Conservation (phyloP, 2,797 vertebrate genomes). For the Danio jaintianensis region DNA sequence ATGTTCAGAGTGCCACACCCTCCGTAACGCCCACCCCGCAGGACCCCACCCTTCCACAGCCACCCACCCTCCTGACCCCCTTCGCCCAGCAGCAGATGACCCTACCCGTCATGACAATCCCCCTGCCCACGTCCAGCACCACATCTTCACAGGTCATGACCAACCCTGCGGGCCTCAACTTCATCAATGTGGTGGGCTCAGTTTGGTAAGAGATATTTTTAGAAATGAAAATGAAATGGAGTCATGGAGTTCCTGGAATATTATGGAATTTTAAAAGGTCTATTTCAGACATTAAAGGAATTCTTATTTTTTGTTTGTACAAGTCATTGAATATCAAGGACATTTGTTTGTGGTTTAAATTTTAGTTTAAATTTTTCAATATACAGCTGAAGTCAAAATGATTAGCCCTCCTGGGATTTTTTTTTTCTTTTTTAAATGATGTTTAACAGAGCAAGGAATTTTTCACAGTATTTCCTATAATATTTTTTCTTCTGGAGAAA, state of each 20-base stretch:
- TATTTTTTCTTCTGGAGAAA: too few species aligned
- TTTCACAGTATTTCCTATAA: too few species aligned
- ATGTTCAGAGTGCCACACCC: constrained; percentile 86
- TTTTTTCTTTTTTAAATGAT: too few species aligned
- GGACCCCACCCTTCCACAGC: constrained; percentile 87
- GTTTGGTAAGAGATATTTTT: constrained; percentile 84
- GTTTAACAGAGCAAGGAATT: too few species aligned
- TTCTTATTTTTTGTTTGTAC: background rate
- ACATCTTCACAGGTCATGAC: constrained; percentile 92
- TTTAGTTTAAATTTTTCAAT: too few species aligned
- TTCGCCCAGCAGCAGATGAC: constrained; percentile 95
- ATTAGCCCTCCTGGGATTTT: too few species aligned
- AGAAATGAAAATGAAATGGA: too few species aligned
- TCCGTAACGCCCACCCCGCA: constrained; percentile 86
- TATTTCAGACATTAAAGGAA: background rate
- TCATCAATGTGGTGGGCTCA: constrained; percentile 96
- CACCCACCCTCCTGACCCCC: constrained; percentile 87
- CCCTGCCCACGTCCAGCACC: constrained; percentile 90
- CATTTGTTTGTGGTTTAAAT: too few species aligned
- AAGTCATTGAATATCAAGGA: background rate
- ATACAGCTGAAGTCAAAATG: too few species aligned
- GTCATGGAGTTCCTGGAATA: too few species aligned
- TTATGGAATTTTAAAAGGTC: too few species aligned
- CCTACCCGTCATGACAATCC: constrained; percentile 96
- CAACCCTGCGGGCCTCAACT: constrained; percentile 92